Base-by-base conservation (phyloP, 2,113 vertebrate genomes). In the Motacilla tschutschensis region DNA sequence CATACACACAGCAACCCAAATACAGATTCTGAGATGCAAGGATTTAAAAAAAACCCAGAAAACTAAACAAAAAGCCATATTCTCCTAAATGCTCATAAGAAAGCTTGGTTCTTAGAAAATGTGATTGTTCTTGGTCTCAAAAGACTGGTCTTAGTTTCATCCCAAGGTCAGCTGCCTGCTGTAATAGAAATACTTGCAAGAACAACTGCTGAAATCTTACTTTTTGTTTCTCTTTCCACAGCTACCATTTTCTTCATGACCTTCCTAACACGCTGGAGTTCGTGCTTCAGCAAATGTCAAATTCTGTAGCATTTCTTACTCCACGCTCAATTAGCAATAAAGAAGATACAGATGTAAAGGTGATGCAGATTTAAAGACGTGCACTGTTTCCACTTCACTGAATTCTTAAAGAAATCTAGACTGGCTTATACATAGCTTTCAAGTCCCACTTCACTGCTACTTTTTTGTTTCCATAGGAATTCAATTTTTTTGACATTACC, bases 271-370 rank as follows among this genome's bases (percentile, higher is more conserved):
- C 0, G 0, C 25, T 55, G 53, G 5, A 85, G 75, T 33, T 82
- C 25, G 19, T 31, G 48, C 79, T 87, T 90, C 85, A 91, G 65
- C 66, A 85, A 92, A 87, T 63, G 69, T 40, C 69, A 83, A 51
- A 77, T 82, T 77, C 79, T 67, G 36, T 17, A 85, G 41, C 41
- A 31, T 57, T 85, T 87, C 69, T 67, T 71, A 28, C n/a, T 70
- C 55, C 35, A 64, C 0, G 6, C 53, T 85, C 76, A 80, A 83
- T 90, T 79, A 87, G 20, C 64, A 85, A 83, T 60, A 58, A 76
- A 47, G 59, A 69, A 31, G 59, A 79, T 22, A 65, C 8, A 66
- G 36, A 88, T 11, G 14, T 75, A 71, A 93, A 84, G 67, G 55
- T 70, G 64, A 88, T 48, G 53, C 55, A 79, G 41, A 90, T 79